Base-by-base conservation (phyloP, 2,888 invertebrate genomes). In the Petrolisthes cinctipes region DNA sequence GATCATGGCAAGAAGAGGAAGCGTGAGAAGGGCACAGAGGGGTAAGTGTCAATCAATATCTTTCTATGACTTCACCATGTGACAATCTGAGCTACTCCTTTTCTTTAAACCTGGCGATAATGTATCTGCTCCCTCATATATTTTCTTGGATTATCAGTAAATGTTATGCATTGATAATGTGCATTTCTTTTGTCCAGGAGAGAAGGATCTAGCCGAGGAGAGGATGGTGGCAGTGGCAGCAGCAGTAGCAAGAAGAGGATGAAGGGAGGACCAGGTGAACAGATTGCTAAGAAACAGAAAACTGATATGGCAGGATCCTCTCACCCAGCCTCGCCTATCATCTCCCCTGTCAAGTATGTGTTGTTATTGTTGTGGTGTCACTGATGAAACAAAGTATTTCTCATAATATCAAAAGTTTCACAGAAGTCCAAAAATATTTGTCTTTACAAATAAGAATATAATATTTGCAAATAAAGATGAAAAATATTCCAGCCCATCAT, bases 1-100 rank as follows among this genome's bases (percentile, higher is more conserved):
- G 90, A 89, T 23, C 91, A 91, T 85, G 91, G 91, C 91, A 92
- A 91, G 91, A 92, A 91, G 91, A 92, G 92, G 82, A 88, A 86
- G 75, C 84, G 78, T 37, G 82, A 82, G 17, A 86, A 85, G 71
- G 71, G 83, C n/a, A 79, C 76, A 51, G 78, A 87, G 11, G 37
- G 57, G 78, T 85, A 71, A 68, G 76, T 56, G 14, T 73, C 7
- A 20, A 17, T 4, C 23, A 37, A 37, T 37, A 37, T 37, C 2
- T 37, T 37, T 37, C 37, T 37, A 37, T 37, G 37, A 37, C 37
- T 37, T 37, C 37, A 37, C 37, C 37, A 37, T 37, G 37, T 37
- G 37, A 37, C 37, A 37, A 37, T 1, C 37, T 37, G 37, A 37
- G 37, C 37, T 37, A 37, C 37, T 37, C 37, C 2, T 37, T 37